Percentiles rank a stretch among this genome's conserved stretches.
Evolutionary conservation across 2,888 invertebrate species (phyloP).

Genomic region (Drosophila stalkeri): DNA sequence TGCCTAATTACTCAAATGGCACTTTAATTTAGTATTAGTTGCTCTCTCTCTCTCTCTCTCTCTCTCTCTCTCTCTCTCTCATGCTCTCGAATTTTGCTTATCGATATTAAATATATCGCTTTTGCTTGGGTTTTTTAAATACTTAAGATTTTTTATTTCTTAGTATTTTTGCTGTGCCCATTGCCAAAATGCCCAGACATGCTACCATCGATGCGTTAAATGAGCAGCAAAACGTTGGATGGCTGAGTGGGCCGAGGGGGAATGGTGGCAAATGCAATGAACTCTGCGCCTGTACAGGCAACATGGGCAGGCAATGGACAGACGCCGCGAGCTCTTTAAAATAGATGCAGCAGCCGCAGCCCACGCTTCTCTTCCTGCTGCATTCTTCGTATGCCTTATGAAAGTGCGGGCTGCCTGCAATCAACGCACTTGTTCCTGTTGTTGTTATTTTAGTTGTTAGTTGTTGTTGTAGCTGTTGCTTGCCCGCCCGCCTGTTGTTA

Average conservation of each 20-base stretch:
- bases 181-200: conserved; percentile 48
- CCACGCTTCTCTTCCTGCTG: conserved; percentile 52
- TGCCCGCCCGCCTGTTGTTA: conserved; percentile 49
- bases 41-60: neutral
- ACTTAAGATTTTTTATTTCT: conserved; percentile 1
- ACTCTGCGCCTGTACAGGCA: conserved; percentile 44
- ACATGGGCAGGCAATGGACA: conserved; percentile 27
- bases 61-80: neutral
- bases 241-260: neutral
- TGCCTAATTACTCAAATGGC: conserved; percentile 12
- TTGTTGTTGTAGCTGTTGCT: conserved; percentile 33
- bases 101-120: neutral
- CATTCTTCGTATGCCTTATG: conserved; percentile 23
- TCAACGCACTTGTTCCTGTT: conserved; percentile 78
- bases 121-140: neutral
- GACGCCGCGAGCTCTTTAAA: conserved; percentile 61
- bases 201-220: conserved; percentile 49
- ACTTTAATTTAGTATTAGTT: neutral
- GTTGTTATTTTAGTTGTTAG: conserved; percentile 35
- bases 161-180: conserved; percentile 19
- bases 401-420: conserved; percentile 68
- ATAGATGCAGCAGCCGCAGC: conserved; percentile 55
- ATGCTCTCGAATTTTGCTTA: neutral
- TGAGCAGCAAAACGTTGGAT: conserved; percentile 37
- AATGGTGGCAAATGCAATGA: conserved; percentile 56